Conservation (phyloP, 2,888 invertebrate species). For the Lissocephala sabroskyi region DNA sequence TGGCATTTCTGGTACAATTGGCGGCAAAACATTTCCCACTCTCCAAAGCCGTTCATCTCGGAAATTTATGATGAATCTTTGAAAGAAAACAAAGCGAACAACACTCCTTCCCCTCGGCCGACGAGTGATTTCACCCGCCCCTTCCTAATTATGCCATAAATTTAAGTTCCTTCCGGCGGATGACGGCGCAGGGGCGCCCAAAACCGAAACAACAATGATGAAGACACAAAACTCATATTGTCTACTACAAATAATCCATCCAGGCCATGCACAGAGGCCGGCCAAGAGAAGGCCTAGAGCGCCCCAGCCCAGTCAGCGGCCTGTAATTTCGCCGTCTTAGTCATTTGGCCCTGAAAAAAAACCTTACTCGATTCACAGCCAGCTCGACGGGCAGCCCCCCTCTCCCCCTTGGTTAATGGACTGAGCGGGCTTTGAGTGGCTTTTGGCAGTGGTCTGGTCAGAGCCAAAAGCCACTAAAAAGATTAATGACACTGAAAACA, state of each 20-base stretch:
- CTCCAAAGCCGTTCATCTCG: too few relatives aligned
- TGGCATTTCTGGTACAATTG: too few relatives aligned
- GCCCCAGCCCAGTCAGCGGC: constrained; percentile 2
- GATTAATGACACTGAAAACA: constrained; percentile 34
- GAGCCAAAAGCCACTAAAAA: constrained; percentile 18
- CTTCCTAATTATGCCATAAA: too few relatives aligned
- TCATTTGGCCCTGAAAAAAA: constrained; percentile 33
- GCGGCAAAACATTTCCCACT: too few relatives aligned
- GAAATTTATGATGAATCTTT: too few relatives aligned
- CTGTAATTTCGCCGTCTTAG: constrained; percentile 1
- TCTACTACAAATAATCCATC: too few relatives aligned
- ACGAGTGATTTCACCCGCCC: too few relatives aligned
- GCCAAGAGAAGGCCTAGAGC: not conserved
- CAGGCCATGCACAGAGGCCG: too few relatives aligned
- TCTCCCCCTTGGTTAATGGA: constrained; percentile 21
- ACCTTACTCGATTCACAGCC: constrained; percentile 13
- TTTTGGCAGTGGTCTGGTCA: constrained; percentile 6
- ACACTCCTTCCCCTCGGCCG: too few relatives aligned
- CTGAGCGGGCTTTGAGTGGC: constrained; percentile 1
- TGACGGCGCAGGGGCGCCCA: not conserved
- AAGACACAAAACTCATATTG: constrained; percentile 20
- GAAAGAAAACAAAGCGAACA: too few relatives aligned
- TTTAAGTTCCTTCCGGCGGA: too few relatives aligned
- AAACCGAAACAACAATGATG: constrained; percentile 32
- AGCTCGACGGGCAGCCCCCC: constrained; percentile 7